Evolutionary conservation across 2,113 vertebrate species (phyloP).

Genomic region (Alexandromys fortis): DNA sequence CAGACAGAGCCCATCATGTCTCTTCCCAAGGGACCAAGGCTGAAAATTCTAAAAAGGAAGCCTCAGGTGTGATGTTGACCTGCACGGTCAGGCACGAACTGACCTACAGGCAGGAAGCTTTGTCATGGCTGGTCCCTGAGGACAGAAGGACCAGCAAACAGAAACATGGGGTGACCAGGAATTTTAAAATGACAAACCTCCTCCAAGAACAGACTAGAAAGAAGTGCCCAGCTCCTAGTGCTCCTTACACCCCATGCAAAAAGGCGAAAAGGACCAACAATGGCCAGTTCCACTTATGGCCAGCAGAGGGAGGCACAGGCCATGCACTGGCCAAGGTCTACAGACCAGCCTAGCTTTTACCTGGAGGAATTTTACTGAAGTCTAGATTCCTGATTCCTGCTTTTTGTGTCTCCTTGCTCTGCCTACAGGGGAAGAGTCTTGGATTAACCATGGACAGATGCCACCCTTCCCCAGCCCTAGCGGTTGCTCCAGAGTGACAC

Average conservation of each 20-base stretch:
- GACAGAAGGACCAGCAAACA: background rate
- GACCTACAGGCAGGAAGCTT: background rate
- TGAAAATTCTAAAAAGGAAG: background rate
- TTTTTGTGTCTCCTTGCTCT: background rate
- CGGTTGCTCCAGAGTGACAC: too few relatives aligned
- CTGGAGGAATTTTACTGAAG: background rate
- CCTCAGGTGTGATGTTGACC: background rate
- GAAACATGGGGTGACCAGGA: background rate
- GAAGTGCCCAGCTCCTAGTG: background rate
- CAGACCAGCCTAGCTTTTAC: background rate
- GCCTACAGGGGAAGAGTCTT: background rate
- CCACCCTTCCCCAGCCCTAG: background rate
- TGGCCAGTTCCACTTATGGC: background rate
- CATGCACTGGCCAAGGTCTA: background rate
- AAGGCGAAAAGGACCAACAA: background rate
- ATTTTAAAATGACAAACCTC: background rate
- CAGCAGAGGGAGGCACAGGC: constrained; percentile 71
- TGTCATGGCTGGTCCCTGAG: background rate
- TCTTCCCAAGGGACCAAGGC: background rate
- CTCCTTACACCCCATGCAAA: accelerated
- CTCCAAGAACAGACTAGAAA: background rate
- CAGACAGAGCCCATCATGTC: background rate
- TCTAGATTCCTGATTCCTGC: background rate
- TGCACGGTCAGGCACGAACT: background rate
- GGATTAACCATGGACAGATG: background rate